phyloP scores from a whole-genome alignment of 37 sponge, comb jelly and placozoan genomes.

The Theonella swinhoei region DNA sequence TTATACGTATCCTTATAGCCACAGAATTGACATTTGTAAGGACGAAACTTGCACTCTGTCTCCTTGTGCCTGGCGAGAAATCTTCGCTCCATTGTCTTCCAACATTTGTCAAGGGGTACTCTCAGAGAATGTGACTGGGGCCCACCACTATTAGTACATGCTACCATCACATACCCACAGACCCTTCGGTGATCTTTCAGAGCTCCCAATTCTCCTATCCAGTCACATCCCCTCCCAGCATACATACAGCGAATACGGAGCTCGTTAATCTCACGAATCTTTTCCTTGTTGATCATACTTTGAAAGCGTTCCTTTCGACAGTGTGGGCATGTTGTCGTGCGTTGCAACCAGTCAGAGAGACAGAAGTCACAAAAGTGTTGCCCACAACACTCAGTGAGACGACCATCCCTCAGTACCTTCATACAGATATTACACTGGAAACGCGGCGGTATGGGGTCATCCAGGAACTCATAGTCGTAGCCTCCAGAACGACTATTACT shows the following conservation, averaged over 20 bases:
- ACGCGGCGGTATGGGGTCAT: neutral
- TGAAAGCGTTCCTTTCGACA: neutral
- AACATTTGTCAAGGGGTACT: no score
- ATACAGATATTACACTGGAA: neutral
- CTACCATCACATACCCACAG: neutral
- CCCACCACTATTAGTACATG: neutral
- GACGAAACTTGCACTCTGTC: constrained; percentile 4
- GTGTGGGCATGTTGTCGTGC: neutral
- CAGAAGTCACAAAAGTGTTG: neutral
- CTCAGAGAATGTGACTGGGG: no score
- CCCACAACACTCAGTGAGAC: neutral
- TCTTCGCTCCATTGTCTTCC: neutral
- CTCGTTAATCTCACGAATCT: neutral
- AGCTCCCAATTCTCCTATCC: neutral
- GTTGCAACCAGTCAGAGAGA: neutral
- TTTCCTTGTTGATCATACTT: neutral
- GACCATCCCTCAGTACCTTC: neutral
- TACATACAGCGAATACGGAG: neutral
- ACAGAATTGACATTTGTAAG: constrained; percentile 16
- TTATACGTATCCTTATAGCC: neutral
- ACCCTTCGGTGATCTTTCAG: neutral
- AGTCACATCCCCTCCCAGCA: neutral
- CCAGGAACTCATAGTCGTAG: neutral
- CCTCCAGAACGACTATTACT: no score
- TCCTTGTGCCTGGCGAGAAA: neutral